Evolutionary conservation across 2,888 invertebrate genomes (phyloP), one percentile per base, ranked within the genome.

Genomic region (Capitulum mitella): DNA sequence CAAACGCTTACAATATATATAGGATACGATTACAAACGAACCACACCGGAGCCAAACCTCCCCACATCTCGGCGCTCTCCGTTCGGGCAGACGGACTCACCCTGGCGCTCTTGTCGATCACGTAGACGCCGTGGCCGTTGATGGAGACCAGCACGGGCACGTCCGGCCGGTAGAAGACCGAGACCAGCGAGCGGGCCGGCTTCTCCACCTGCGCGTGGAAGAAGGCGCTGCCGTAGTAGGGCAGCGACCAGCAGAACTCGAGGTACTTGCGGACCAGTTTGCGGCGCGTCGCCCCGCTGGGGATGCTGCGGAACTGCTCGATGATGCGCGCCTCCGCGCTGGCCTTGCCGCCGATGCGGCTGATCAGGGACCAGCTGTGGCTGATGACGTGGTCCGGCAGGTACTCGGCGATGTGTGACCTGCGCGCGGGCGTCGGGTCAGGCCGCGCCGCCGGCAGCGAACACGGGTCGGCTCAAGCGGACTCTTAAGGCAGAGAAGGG

Each of bases 181-280:
- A 93, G 80, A 93, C 92, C 80, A 96, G 87, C 79, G 81, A 81
- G 29, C 93, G 89, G 0, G 93, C 92, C 0, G 96, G 96, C 86
- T 94, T 93, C 86, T 97, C 97, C 78, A 97, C 92, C 87, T 96
- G 95, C 16, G 96, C 97, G 88, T 93, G 93, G 87, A 97, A 97
- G 88, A 95, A 97, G 37, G 96, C 96, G 81, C 94, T 92, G 78
- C 97, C 97, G 86, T 95, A 97, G 86, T 92, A 94, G 77, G 93
- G 95, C 82, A 97, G 88, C 8, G 94, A 92, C 90, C 97, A 93
- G 83, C 94, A 95, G 85, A 95, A 93, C 83, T 95, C 92, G 82
- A 97, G 88, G 87, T 97, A 97, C 85, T 94, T 94, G 84, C 92
- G 90, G 83, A 95, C 91, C 80, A 97, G 89, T 85, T 94, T 94